Conservation (phyloP, 2,888 invertebrate species). For the Oscheius sp. region DNA sequence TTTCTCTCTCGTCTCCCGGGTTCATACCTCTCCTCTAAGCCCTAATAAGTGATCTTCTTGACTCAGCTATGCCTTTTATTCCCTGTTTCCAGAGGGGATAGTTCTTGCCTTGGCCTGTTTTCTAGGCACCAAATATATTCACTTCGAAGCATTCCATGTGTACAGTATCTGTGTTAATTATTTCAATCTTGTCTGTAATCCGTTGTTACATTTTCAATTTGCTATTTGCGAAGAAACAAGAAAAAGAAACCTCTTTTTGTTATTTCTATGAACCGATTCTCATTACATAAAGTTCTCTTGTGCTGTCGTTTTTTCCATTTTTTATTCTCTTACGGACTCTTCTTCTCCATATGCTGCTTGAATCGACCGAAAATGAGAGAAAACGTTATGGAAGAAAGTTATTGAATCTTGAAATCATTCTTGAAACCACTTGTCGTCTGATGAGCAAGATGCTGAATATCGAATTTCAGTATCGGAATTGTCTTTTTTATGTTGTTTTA, state of each 20-base stretch:
- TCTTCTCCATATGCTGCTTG: too few relatives aligned
- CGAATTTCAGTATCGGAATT: too few relatives aligned
- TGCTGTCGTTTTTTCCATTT: background rate
- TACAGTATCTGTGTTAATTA: constrained; percentile 10
- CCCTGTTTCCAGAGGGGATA: constrained; percentile 8
- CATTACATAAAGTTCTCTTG: constrained; percentile 4
- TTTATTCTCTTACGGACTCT: too few relatives aligned
- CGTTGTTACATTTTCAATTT: constrained; percentile 11
- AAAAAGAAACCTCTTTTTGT: background rate
- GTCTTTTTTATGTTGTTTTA: too few relatives aligned
- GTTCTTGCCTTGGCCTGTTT: constrained; percentile 15
- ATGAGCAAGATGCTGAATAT: too few relatives aligned
- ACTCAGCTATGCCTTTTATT: background rate
- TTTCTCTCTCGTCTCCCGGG: background rate
- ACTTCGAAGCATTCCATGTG: constrained; percentile 26
- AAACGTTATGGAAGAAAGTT: too few relatives aligned
- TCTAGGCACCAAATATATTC: background rate
- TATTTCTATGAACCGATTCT: constrained; percentile 30
- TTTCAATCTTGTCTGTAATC: background rate
- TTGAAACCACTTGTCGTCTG: too few relatives aligned
- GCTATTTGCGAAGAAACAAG: background rate
- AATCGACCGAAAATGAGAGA: too few relatives aligned
- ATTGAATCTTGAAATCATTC: too few relatives aligned
- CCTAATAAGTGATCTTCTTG: constrained; percentile 21
- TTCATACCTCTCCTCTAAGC: constrained; percentile 7